Evolutionary conservation across 2,888 invertebrate species (phyloP).

Genomic region (Cylloceria caligata): DNA sequence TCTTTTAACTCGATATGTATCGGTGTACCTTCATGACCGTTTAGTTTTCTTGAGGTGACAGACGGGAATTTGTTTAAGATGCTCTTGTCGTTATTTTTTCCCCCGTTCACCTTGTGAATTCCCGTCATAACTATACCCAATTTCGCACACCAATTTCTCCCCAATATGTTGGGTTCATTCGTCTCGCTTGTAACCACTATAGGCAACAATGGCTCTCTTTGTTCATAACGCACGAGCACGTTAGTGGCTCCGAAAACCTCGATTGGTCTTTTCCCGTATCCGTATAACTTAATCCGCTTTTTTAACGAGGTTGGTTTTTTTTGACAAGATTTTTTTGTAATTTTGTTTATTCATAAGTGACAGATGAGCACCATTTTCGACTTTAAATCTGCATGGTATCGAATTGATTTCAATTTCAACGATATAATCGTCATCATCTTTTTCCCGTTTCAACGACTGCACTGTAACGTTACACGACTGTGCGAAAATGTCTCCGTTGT

Average conservation of each 20-base stretch:
- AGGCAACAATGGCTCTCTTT: constrained; percentile 37
- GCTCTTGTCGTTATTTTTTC: constrained; percentile 3
- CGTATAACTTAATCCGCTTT: no score
- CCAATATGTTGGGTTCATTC: constrained; percentile 53
- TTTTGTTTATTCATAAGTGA: constrained; percentile 56
- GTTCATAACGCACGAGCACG: constrained; percentile 23
- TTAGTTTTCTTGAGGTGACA: constrained; percentile 32
- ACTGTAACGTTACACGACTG: no score
- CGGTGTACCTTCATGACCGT: constrained; percentile 43
- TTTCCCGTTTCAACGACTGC: neutral
- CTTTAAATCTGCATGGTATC: constrained; percentile 39
- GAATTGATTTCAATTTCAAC: constrained; percentile 48
- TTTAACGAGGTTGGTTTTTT: no score
- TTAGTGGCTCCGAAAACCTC: no score
- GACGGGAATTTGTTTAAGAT: constrained; percentile 45
- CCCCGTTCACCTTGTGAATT: constrained; percentile 46
- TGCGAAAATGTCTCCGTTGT: neutral
- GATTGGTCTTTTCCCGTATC: no score
- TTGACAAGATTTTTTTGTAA: no score
- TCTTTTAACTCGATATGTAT: constrained; percentile 56
- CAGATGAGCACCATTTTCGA: constrained; percentile 54
- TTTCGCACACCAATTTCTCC: constrained; percentile 60
- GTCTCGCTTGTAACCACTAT: constrained; percentile 52
- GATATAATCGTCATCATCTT: constrained; percentile 36
- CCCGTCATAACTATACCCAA: constrained; percentile 54